phyloP scores from a whole-genome alignment of 2,797 vertebrate genomes.

The Alauda arvensis region DNA sequence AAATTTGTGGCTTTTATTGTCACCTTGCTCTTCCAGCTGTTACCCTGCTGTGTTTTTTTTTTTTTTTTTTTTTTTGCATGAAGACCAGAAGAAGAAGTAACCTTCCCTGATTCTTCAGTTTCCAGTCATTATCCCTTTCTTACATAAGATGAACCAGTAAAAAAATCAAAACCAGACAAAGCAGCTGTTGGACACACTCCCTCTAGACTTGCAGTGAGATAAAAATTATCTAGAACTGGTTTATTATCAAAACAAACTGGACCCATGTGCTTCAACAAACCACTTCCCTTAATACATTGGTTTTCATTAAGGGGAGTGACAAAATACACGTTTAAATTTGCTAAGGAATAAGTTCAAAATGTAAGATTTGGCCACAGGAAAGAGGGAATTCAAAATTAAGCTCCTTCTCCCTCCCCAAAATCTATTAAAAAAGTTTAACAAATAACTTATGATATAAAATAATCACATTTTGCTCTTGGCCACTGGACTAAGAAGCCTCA shows the following conservation, averaged over 20 bases:
- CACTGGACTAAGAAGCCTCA: not conserved
- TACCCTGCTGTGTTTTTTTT: not conserved
- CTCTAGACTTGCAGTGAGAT: not conserved
- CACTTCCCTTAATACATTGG: not conserved
- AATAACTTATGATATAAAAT: not conserved
- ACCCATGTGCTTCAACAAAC: not conserved
- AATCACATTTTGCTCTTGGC: not conserved
- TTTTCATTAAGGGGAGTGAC: not conserved
- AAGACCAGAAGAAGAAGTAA: not conserved
- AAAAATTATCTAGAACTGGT: not conserved
- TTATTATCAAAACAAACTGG: not conserved
- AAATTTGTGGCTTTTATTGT: not conserved
- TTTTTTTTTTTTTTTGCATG: too few relatives aligned
- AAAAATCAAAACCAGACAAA: not conserved
- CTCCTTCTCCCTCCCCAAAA: not conserved
- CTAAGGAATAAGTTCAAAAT: not conserved
- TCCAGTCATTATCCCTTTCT: not conserved
- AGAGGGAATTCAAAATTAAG: not conserved
- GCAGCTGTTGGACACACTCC: not conserved
- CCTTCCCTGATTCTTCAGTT: not conserved
- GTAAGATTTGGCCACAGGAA: not conserved
- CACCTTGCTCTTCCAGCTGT: not conserved
- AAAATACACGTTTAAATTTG: not conserved
- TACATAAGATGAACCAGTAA: not conserved
- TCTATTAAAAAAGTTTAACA: not conserved